Base-by-base conservation (phyloP, 2,797 vertebrate genomes). In the Huso huso region DNA sequence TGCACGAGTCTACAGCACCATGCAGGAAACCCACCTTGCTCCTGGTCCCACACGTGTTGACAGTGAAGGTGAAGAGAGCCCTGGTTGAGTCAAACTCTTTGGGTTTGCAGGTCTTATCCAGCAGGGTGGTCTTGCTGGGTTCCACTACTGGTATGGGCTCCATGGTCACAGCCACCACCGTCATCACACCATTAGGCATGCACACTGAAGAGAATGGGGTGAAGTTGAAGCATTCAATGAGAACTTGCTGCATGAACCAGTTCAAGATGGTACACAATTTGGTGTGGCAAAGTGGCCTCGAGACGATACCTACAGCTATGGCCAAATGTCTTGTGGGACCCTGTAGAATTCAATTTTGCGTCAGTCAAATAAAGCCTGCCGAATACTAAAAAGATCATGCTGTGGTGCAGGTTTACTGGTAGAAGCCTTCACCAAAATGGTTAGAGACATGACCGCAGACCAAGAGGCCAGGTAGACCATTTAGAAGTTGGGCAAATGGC, bases 21-120 rank as follows among this genome's bases (percentile, higher is more conserved):
- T 37, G 23, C 23, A 37, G 23, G 23, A 37, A 37, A 37, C 23
- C 23, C 2, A 37, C 12, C 2, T 10, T 15, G 37, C 77, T 80
- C 63, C 61, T 83, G 60, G 88, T 84, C 8, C 87, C 87, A 79
- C 89, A 93, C 69, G 72, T 80, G 62, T 86, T 85, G n/a, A 91
- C 49, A 0, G 81, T 75, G 69, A 89, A 86, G 8, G 79, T 82
- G 77, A 91, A 93, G 51, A 93, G 85, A 6, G 81, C 85, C 11
- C 78, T 83, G 63, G 64, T 76, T 62, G 74, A n/a, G 1, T 83
- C 80, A 0, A 67, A 67, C 2, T 90, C 83, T 18, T 51, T 80
- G n/a, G 88, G 88, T 37, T 75, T 75, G 73, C 91, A 93, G 49
- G 63, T 69, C 15, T 52, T 66, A 48, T 90, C 81, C 7, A 78